Evolutionary conservation across 2,797 vertebrate species (phyloP).

Genomic region (Hozukius guyotensis): DNA sequence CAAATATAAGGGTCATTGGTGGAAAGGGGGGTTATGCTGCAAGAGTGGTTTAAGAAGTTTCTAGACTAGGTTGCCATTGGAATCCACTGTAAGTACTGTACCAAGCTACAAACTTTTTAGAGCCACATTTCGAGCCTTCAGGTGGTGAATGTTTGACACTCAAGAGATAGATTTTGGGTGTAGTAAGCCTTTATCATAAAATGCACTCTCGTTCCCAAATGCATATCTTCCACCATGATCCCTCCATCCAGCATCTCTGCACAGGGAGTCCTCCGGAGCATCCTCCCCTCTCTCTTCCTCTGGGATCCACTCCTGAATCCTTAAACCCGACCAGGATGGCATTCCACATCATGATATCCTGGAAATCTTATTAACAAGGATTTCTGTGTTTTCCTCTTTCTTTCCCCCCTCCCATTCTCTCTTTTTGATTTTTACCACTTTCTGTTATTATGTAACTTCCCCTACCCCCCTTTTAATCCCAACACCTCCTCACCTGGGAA

Average conservation of each 20-base stretch:
- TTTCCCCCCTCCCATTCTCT: conserved; percentile 32
- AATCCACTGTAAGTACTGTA: neutral
- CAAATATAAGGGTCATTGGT: neutral
- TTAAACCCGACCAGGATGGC: conserved; percentile 55
- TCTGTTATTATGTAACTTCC: conserved; percentile 60
- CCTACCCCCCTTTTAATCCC: neutral
- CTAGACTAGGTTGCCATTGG: neutral
- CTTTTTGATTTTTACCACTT: conserved; percentile 38
- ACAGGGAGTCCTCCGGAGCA: conserved; percentile 56
- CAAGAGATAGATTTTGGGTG: neutral
- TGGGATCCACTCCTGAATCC: conserved; percentile 59
- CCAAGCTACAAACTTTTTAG: neutral
- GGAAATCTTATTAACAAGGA: conserved; percentile 80
- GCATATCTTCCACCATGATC: conserved; percentile 55
- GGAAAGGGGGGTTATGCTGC: neutral
- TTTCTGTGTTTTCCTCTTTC: conserved; percentile 74
- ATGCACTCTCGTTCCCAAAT: conserved; percentile 42
- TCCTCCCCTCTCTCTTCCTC: conserved; percentile 51
- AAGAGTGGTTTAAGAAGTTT: neutral
- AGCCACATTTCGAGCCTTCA: neutral
- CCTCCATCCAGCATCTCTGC: conserved; percentile 58
- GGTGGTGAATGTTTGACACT: neutral
- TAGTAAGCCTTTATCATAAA: conserved; percentile 44
- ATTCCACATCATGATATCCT: conserved; percentile 62
- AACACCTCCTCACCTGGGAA: conserved; percentile 39